Evolutionary conservation across 1,140 invertebrate species (phyloP), one percentile per base, ranked within the genome.

Genomic region (Calosoma granatense): DNA sequence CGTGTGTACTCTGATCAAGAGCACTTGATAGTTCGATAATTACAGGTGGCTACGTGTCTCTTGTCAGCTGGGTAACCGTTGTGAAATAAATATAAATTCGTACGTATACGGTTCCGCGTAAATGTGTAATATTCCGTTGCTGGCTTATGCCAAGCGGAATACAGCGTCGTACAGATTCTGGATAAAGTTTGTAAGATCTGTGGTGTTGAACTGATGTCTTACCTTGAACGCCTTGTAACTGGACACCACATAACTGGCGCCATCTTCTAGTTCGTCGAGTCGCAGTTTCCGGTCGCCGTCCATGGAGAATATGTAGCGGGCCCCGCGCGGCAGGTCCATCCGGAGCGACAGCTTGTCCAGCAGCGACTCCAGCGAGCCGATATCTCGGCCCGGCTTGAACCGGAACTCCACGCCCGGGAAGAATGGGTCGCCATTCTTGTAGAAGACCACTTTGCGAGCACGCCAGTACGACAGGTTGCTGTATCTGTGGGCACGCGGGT

Each of bases 191-290:
- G n/a, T n/a, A n/a, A n/a, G n/a, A n/a, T n/a, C n/a, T n/a, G n/a
- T n/a, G n/a, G n/a, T n/a, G n/a, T n/a, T n/a, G n/a, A n/a, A n/a
- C n/a, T n/a, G n/a, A n/a, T n/a, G n/a, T 71, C 77, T 81, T 76
- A 90, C 89, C 84, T 93, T 92, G 73, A 94, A 92, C n/a, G 85
- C 86, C 70, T 92, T 92, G 65, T 90, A 91, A 12, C 88, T 92
- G 1, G 92, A 93, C 4, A 92, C 89, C 56, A 96, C 88, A 69
- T 96, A 96, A 9, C 86, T 87, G n/a, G 85, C 84, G 12, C 90
- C 90, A 66, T 93, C 90, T 67, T 92, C 85, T 41, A 97, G 75
- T 63, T 96, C 90, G 53, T 92, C 90, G 20, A 97, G 74, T 59
- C 83, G 81, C 63, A 86, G 82, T 62, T 94, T 88, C 39, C 88